phyloP scores from a whole-genome alignment of 2,797 vertebrate genomes.

The Acipenser ruthenus region DNA sequence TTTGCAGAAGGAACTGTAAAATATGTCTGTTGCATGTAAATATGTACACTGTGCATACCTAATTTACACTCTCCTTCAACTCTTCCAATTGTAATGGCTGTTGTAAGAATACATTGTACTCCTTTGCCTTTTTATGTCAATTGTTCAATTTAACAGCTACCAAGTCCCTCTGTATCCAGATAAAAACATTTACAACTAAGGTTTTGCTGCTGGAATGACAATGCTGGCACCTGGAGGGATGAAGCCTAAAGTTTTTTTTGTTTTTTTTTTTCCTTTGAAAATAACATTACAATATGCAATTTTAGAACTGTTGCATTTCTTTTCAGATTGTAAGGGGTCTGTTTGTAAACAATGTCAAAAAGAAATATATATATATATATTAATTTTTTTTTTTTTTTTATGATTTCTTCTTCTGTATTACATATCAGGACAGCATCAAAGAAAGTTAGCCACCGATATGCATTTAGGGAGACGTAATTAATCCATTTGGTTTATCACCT shows the following conservation, averaged over 20 bases:
- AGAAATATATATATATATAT: background rate
- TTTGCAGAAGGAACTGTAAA: background rate
- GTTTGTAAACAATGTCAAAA: background rate
- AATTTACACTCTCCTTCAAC: background rate
- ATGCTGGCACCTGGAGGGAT: background rate
- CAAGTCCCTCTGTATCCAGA: background rate
- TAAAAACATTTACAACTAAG: background rate
- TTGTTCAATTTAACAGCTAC: background rate
- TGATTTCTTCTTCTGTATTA: background rate
- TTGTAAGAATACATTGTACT: background rate
- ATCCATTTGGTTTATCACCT: too few relatives aligned
- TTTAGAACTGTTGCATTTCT: background rate
- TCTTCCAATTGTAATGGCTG: background rate
- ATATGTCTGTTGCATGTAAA: background rate
- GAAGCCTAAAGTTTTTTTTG: background rate
- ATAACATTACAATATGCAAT: conserved; percentile 2
- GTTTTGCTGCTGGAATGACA: background rate
- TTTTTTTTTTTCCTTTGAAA: background rate
- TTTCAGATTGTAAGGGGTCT: background rate
- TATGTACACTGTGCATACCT: background rate
- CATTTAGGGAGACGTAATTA: too few relatives aligned
- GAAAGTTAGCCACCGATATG: too few relatives aligned
- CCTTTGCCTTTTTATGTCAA: background rate
- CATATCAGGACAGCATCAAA: background rate
- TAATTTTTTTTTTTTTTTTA: too few relatives aligned